Percentiles rank a stretch among this genome's conserved stretches.
phyloP scores from a whole-genome alignment of 2,888 invertebrate genomes.

The Tolmerus cingulatus region DNA sequence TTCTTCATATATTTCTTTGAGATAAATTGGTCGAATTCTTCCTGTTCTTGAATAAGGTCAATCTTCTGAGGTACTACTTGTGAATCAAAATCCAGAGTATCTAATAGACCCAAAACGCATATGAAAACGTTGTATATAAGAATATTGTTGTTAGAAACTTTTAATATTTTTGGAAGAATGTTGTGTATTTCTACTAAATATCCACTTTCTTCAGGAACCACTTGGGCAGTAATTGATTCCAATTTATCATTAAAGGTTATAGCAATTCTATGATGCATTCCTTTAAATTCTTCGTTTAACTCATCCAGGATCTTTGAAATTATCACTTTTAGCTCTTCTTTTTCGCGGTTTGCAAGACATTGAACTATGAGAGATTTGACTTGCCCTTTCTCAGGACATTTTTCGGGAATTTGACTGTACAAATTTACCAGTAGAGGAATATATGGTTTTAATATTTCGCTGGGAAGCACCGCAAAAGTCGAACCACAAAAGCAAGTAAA shows the following conservation, averaged over 20 bases:
- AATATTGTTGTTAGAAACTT: constrained; percentile 54
- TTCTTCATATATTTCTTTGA: constrained; percentile 55
- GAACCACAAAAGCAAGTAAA: constrained; percentile 59
- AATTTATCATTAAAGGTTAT: constrained; percentile 49
- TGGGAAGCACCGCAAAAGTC: constrained; percentile 57
- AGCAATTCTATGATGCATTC: constrained; percentile 53
- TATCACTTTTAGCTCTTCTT: constrained; percentile 53
- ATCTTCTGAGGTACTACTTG: constrained; percentile 35
- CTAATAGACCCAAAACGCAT: constrained; percentile 51
- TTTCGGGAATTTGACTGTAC: constrained; percentile 53
- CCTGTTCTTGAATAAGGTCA: constrained; percentile 55
- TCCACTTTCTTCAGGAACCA: constrained; percentile 49
- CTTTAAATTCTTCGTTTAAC: constrained; percentile 48
- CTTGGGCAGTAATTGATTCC: constrained; percentile 51
- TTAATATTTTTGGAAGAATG: constrained; percentile 53
- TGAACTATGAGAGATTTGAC: constrained; percentile 54
- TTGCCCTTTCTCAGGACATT: constrained; percentile 48
- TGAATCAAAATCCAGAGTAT: constrained; percentile 45
- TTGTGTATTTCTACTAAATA: constrained; percentile 49
- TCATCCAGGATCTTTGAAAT: constrained; percentile 46
- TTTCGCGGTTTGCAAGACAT: constrained; percentile 57
- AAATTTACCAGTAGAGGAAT: constrained; percentile 57
- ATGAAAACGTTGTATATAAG: constrained; percentile 58
- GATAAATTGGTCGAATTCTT: constrained; percentile 55
- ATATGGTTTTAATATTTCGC: constrained; percentile 54